Conservation (phyloP, 2,113 vertebrate species). For the Dasyurus viverrinus region DNA sequence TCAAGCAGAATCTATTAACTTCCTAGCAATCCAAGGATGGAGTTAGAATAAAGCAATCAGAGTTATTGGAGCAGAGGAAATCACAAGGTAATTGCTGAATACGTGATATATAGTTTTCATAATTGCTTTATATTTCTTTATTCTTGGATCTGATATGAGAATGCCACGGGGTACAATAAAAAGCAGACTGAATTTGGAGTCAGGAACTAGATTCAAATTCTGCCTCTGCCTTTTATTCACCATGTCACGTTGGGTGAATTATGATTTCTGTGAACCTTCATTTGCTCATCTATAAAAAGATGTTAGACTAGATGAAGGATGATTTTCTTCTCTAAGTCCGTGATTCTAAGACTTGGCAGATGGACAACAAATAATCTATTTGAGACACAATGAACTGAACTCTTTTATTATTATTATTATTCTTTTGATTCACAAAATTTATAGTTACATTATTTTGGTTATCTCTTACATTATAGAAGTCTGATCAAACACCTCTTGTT, state of each 20-base stretch:
- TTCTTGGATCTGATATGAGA: neutral
- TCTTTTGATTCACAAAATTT: conserved; percentile 39
- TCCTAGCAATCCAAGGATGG: neutral
- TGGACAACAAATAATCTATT: neutral
- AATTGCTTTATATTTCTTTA: conserved; percentile 29
- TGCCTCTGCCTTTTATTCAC: neutral
- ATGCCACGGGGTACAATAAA: neutral
- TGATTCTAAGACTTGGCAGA: neutral
- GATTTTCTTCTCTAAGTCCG: neutral
- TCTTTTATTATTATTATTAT: neutral
- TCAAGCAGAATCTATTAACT: neutral
- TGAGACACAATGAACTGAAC: neutral
- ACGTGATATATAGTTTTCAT: neutral
- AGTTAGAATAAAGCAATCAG: neutral
- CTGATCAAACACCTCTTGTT: conserved; percentile 2
- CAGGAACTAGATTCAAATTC: neutral
- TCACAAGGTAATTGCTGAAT: neutral
- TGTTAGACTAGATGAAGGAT: neutral
- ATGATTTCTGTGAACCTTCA: neutral
- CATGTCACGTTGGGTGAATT: neutral
- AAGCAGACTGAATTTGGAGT: neutral
- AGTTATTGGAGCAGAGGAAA: neutral
- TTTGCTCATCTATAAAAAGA: neutral
- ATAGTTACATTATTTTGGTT: conserved; percentile 25
- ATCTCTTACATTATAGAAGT: neutral